These are phyloP conservation scores for Neotoma lepida DNA, from an alignment of 2,113 vertebrate species.

Conservation along the genomic window DNA sequence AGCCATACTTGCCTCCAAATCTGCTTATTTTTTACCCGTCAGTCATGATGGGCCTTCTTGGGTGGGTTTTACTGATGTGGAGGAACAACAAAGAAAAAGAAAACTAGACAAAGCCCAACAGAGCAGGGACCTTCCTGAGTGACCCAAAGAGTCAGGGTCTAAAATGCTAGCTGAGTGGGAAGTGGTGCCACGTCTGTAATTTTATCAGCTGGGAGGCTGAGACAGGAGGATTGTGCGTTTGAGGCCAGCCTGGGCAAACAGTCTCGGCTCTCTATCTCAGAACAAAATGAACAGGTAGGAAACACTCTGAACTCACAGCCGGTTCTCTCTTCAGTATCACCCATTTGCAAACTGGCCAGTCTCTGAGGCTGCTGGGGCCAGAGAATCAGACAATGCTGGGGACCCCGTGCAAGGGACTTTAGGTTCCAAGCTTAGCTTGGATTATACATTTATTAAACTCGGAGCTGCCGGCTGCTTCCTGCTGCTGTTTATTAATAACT, in stretches of 20 bases:
- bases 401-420: neutral
- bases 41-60: neutral
- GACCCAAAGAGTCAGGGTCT: neutral
- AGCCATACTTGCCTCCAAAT: neutral
- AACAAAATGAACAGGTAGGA: neutral
- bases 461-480: neutral
- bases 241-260: neutral
- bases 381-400: neutral
- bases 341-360: neutral
- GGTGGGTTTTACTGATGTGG: neutral
- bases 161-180: neutral
- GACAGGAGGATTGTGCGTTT: neutral
- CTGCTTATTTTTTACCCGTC: neutral
- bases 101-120: neutral
- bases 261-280: neutral
- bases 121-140: neutral
- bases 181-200: neutral
- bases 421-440: neutral
- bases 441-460: neutral
- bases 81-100: neutral
- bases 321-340: rapidly evolving
- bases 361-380: neutral
- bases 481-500: conserved; percentile 63
- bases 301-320: neutral
- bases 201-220: neutral